A percentile compares a stretch with the other conserved stretches of the same genome.
phyloP scores from a whole-genome alignment of 2,888 invertebrate species.

The Penaeus monodon region DNA sequence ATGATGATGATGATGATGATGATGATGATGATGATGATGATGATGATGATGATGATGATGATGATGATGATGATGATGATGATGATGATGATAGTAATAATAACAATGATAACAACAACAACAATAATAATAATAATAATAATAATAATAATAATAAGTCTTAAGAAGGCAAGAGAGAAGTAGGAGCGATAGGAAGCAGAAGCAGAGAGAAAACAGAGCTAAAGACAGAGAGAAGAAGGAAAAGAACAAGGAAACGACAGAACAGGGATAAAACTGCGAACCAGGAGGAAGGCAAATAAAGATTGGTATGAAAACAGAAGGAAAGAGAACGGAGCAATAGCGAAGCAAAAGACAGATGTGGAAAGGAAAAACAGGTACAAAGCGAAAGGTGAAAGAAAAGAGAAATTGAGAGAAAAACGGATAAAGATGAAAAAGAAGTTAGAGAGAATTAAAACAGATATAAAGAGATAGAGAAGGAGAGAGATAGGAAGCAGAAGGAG shows the following conservation, averaged over 20 bases:
- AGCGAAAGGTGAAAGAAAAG: too few relatives aligned
- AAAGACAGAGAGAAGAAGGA: neutral
- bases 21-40: neutral
- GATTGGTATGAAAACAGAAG: too few relatives aligned
- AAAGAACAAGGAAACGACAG: neutral
- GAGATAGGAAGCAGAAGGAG: too few relatives aligned
- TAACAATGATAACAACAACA: neutral
- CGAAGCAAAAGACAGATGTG: too few relatives aligned
- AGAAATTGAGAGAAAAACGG: too few relatives aligned
- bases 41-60: neutral
- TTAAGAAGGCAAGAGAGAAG: neutral
- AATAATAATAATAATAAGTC: neutral
- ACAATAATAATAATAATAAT: neutral
- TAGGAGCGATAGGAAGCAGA: neutral
- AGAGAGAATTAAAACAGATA: too few relatives aligned
- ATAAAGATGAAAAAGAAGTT: too few relatives aligned
- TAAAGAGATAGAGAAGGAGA: too few relatives aligned
- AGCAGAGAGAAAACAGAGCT: too few relatives aligned
- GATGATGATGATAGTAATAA: neutral
- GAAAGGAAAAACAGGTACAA: too few relatives aligned
- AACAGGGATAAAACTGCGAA: neutral
- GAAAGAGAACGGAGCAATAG: too few relatives aligned
- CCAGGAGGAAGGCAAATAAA: neutral
- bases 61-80: neutral
- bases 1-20: conserved; percentile 4